phyloP scores from a whole-genome alignment of 2,888 invertebrate genomes.

The Cyclophora albipunctata region DNA sequence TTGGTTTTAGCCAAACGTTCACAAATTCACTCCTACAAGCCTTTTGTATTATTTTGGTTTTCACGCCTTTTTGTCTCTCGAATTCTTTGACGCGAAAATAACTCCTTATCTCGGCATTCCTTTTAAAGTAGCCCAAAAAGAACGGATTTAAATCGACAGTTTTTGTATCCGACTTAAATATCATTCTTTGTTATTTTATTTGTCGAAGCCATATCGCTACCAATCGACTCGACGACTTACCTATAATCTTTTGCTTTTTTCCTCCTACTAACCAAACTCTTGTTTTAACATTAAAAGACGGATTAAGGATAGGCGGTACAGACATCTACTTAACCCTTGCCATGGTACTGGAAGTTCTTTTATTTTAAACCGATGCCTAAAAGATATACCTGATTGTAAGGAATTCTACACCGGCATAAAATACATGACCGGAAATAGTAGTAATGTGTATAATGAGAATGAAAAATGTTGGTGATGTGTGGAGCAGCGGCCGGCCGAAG shows the following conservation, averaged over 20 bases:
- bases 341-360: too few relatives aligned
- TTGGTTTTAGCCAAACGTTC: constrained; percentile 73
- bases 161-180: constrained; percentile 61
- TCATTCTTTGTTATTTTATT: constrained; percentile 52
- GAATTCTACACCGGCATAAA: too few relatives aligned
- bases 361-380: too few relatives aligned
- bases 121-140: constrained; percentile 67
- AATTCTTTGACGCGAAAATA: constrained; percentile 72
- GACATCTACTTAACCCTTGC: too few relatives aligned
- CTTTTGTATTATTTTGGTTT: constrained; percentile 73
- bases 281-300: too few relatives aligned
- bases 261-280: too few relatives aligned
- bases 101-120: constrained; percentile 72
- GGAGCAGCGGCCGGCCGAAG: constrained; percentile 28
- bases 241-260: too few relatives aligned
- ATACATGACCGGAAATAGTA: neutral
- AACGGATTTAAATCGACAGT: constrained; percentile 47
- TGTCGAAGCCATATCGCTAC: constrained; percentile 41
- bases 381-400: too few relatives aligned
- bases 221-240: constrained; percentile 2
- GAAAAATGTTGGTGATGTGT: constrained; percentile 31
- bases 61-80: constrained; percentile 72
- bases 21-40: constrained; percentile 72
- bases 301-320: too few relatives aligned
- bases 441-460: neutral